Conservation (phyloP, 2,797 vertebrate genomes). For the Artibeus jamaicensis region DNA sequence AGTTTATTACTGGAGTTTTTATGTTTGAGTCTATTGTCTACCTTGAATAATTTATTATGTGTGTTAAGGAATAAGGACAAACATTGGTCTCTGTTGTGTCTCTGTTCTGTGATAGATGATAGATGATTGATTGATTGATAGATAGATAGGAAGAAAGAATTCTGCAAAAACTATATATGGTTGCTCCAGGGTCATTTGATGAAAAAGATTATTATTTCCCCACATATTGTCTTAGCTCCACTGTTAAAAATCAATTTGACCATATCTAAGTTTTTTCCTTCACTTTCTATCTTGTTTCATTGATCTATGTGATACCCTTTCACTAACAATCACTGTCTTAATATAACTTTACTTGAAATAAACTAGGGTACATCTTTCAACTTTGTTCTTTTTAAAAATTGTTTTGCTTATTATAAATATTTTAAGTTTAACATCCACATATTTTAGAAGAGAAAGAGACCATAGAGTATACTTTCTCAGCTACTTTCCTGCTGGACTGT, state of each 20-base stretch:
- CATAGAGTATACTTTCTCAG: not conserved
- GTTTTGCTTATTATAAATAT: not conserved
- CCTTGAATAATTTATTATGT: not conserved
- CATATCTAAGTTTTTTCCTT: not conserved
- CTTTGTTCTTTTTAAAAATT: not conserved
- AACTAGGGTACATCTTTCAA: not conserved
- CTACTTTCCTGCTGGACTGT: not conserved
- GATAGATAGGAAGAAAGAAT: not conserved
- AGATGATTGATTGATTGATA: not conserved
- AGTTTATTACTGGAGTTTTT: not conserved
- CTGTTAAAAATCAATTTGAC: not conserved
- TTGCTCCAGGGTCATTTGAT: not conserved
- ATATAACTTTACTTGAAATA: not conserved
- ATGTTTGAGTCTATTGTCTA: not conserved
- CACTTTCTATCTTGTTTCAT: not conserved
- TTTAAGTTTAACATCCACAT: not conserved
- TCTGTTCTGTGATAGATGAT: not conserved
- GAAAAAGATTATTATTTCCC: not conserved
- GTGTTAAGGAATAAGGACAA: not conserved
- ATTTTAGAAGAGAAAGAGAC: not conserved
- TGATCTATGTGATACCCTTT: not conserved
- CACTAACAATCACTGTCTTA: not conserved
- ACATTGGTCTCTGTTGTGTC: not conserved
- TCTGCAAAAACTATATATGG: not conserved
- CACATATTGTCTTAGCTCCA: not conserved